Percentiles rank a stretch among this genome's conserved stretches.
Evolutionary conservation across 37 sponge, comb jelly and placozoan genomes (phyloP).

Genomic region (Crambe crambe): DNA sequence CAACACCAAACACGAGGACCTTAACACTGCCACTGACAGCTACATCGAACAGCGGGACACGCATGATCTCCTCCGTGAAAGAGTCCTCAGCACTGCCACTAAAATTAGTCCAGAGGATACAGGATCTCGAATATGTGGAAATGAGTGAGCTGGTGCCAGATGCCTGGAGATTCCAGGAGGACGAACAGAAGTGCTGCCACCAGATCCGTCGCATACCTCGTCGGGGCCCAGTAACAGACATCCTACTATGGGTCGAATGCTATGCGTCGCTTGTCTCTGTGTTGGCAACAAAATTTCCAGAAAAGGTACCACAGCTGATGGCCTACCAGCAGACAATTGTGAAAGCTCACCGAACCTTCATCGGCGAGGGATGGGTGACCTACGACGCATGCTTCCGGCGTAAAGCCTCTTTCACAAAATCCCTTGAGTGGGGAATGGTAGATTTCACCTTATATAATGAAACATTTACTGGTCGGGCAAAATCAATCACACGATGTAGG

Average conservation of each 20-base stretch:
- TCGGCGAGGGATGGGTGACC: conserved; percentile 11
- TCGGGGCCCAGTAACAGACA: conserved; percentile 26
- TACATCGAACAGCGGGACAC: no score
- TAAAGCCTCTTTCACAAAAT: conserved; percentile 2
- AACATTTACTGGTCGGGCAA: conserved; percentile 26
- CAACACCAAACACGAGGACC: no score
- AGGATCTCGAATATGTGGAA: conserved; percentile 22
- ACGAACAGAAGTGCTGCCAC: conserved; percentile 7
- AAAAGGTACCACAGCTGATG: conserved; percentile 6
- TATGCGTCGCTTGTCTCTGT: conserved; percentile 18
- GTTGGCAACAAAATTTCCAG: conserved; percentile 20
- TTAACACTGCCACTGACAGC: no score
- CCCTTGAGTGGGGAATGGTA: conserved; percentile 29
- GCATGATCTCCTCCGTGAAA: no score
- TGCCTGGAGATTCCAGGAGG: conserved; percentile 12
- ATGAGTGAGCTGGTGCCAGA: conserved; percentile 38
- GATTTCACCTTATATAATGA: conserved; percentile 42
- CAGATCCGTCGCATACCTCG: background rate
- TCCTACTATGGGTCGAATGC: conserved; percentile 31
- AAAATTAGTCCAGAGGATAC: no score
- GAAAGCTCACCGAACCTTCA: background rate
- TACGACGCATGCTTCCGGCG: conserved; percentile 27
- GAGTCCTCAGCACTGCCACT: no score
- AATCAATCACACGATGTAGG: background rate
- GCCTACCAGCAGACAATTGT: conserved; percentile 17